Evolutionary conservation across 2,113 vertebrate species (phyloP).

Genomic region (Nannobrachium achirus): DNA sequence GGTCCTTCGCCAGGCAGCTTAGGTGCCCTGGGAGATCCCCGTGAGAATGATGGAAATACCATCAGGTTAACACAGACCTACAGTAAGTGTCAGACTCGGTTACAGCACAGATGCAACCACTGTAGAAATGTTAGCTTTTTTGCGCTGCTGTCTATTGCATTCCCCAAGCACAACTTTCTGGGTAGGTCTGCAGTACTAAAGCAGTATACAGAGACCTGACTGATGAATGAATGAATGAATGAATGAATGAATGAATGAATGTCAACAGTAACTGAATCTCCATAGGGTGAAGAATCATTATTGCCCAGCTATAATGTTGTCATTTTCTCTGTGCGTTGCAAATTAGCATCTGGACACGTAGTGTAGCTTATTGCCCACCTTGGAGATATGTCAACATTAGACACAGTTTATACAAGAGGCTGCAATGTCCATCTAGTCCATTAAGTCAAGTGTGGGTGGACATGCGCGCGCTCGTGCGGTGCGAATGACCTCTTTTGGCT

Average conservation of each 20-base stretch:
- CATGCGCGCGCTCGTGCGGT: too few relatives aligned
- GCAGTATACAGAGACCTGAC: neutral
- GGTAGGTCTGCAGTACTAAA: neutral
- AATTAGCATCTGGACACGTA: conserved; percentile 22
- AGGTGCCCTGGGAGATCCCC: conserved; percentile 15
- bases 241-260: neutral
- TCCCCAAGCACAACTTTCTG: neutral
- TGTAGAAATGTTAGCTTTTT: too few relatives aligned
- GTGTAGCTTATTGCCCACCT: neutral
- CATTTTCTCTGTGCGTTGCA: conserved; percentile 13
- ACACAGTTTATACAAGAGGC: neutral
- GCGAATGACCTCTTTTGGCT: too few relatives aligned
- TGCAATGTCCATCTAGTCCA: too few relatives aligned
- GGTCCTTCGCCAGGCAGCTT: conserved; percentile 17
- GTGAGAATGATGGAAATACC: conserved; percentile 11
- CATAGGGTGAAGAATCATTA: neutral
- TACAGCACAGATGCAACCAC: neutral
- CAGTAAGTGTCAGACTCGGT: neutral
- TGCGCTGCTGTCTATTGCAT: neutral
- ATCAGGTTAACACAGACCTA: conserved; percentile 4
- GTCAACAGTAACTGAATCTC: neutral
- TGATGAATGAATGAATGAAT: neutral
- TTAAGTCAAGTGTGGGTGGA: too few relatives aligned
- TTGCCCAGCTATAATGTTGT: neutral
- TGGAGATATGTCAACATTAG: conserved; percentile 25